Evolutionary conservation across 2,113 vertebrate genomes (phyloP).

Genomic region (Natator depressus): DNA sequence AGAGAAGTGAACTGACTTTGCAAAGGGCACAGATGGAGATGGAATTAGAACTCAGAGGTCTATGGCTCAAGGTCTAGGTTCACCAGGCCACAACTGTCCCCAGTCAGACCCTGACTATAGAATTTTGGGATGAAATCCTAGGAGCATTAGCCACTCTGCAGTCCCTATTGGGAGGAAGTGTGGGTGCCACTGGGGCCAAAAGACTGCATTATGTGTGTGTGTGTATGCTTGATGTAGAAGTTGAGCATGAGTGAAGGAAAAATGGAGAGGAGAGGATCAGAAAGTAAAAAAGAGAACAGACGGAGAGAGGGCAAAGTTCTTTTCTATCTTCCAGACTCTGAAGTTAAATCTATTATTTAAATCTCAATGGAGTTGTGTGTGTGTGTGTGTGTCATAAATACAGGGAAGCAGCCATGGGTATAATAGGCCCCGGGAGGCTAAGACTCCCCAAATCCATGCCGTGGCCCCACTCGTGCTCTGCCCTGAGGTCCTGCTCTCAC

Average conservation of each 20-base stretch:
- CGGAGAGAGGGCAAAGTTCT: background rate
- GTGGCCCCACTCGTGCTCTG: too few relatives aligned
- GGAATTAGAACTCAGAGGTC: background rate
- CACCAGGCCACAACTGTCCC: background rate
- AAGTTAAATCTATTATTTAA: background rate
- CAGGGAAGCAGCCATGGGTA: background rate
- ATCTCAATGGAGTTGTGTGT: background rate
- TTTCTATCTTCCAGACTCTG: constrained; percentile 7
- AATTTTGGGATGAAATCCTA: background rate
- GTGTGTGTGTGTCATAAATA: background rate
- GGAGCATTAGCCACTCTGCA: background rate
- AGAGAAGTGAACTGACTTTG: background rate
- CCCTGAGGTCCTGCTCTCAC: too few relatives aligned
- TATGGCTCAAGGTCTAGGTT: background rate
- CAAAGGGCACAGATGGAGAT: background rate
- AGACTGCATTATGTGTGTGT: background rate
- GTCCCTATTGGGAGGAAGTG: background rate
- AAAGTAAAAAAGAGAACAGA: background rate
- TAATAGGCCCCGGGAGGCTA: too few relatives aligned
- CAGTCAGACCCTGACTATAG: background rate
- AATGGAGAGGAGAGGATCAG: background rate
- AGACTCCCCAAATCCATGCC: too few relatives aligned
- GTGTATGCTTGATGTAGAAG: background rate
- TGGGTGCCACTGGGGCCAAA: background rate
- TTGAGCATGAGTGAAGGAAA: background rate